Conservation (phyloP, 2,888 invertebrate species). For the Lithophane semibrunnea region DNA sequence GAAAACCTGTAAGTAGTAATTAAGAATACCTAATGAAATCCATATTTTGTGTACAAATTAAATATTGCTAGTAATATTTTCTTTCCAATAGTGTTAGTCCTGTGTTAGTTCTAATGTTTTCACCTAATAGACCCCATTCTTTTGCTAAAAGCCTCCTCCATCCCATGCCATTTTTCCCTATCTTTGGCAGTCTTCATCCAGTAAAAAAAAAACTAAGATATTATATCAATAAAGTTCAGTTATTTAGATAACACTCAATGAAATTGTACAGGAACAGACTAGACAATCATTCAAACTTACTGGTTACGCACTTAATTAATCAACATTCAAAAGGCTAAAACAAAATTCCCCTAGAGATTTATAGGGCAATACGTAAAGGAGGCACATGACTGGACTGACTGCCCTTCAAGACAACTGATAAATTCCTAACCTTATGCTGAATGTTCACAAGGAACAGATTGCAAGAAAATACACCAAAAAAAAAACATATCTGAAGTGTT, state of each 20-base stretch:
- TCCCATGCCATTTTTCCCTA: background rate
- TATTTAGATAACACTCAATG: background rate
- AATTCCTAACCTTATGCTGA: too few species aligned
- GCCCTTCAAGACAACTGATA: too few species aligned
- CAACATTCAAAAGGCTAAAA: too few species aligned
- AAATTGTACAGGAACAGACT: too few species aligned
- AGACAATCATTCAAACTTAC: too few species aligned
- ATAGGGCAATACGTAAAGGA: too few species aligned
- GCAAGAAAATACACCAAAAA: too few species aligned
- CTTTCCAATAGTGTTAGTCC: background rate
- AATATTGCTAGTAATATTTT: background rate
- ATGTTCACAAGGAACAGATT: too few species aligned
- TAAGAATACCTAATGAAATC: background rate
- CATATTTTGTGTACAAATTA: background rate
- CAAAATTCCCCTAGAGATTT: too few species aligned
- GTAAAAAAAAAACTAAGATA: background rate
- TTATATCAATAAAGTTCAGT: background rate
- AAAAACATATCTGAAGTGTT: background rate
- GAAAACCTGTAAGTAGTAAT: background rate
- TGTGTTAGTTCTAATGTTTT: background rate
- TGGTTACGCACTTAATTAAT: too few species aligned
- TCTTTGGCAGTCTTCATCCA: background rate
- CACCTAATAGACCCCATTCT: background rate
- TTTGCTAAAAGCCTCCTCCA: background rate
- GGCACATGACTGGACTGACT: too few species aligned